Evolutionary conservation across 23 tunicate species (phyloP).

Genomic region (Botrylloides violaceus): DNA sequence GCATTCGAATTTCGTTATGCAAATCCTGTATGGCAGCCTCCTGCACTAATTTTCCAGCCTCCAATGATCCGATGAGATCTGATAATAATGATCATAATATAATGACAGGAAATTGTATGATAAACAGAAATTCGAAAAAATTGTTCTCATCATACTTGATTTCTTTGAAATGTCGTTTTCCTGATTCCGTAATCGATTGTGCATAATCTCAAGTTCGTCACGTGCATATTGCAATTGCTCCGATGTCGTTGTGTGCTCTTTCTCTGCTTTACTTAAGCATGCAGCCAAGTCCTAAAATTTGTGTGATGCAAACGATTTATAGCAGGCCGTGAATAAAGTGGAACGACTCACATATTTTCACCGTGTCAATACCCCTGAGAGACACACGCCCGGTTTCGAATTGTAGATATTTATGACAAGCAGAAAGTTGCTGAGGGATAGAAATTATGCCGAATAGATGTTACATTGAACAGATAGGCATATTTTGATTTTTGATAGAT

Average conservation of each 20-base stretch:
- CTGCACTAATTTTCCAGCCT: conserved; percentile 78
- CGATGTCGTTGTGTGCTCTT: conserved; percentile 29
- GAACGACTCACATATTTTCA: no score
- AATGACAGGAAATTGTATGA: not conserved
- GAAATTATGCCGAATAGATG: no score
- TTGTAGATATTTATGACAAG: no score
- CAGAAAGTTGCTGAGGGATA: no score
- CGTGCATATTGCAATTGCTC: conserved; percentile 23
- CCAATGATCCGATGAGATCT: conserved; percentile 90
- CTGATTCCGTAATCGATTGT: conserved; percentile 40
- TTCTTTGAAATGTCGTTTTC: conserved; percentile 60
- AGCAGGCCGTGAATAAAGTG: no score
- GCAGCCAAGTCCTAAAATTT: conserved; percentile 53
- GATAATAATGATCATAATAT: not conserved
- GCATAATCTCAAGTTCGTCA: conserved; percentile 44
- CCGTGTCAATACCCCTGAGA: no score
- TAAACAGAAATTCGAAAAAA: no score
- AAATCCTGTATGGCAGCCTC: conserved; percentile 73
- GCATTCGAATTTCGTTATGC: conserved; percentile 48
- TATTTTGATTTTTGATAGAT: no score
- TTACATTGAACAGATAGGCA: no score
- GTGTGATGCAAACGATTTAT: no score
- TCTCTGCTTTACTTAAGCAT: conserved; percentile 32
- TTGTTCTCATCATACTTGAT: conserved; percentile 44
- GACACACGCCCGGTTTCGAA: no score